Base-by-base conservation (phyloP, 2,888 invertebrate genomes). In the Tetranychus truncatus region DNA sequence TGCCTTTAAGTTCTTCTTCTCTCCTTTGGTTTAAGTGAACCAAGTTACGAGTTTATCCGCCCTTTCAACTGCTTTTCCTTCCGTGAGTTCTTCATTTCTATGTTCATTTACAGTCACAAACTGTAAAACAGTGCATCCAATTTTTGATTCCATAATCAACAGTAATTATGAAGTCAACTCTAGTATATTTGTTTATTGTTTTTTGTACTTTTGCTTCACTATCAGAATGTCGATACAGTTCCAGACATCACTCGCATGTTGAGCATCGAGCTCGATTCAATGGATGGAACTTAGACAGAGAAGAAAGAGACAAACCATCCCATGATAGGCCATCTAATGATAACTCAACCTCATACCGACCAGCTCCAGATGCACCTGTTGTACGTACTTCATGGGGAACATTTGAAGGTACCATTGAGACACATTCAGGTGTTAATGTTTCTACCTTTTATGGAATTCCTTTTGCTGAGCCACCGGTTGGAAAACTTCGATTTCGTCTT, bases 401-500 rank as follows among this genome's bases (percentile, higher is more conserved):
- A 1, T 15, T 55, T 15, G 55, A 55, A 55, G 69, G 69, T 24
- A 69, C 69, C n/a, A 11, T 69, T 11, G 21, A 69, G n/a, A 69
- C 69, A 15, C 9, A 15, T 69, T 9, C 21, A 9, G 69, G 69
- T 24, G 9, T 11, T 6, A 20, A 20, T 24, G 69, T 69, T 24
- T 6, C 21, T n/a, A n/a, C n/a, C 8, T 69, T 24, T n/a, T 24
- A 24, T 20, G 69, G 69, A 7, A 69, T 69, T 7, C 69, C 69
- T 69, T 69, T 18, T 69, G 69, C 69, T 20, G 21, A 69, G 69
- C 69, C 69, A 9, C 69, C 69, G 69, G 18, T 11, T 3, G 69
- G 69, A 15, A 20, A n/a, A n/a, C n/a, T 69, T 11, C 69, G 69
- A 11, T 69, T 69, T n/a, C 69, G 34, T 24, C 11, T 24, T 11